Conservation (phyloP, 1,140 invertebrate genomes). For the Magallana gigas region DNA sequence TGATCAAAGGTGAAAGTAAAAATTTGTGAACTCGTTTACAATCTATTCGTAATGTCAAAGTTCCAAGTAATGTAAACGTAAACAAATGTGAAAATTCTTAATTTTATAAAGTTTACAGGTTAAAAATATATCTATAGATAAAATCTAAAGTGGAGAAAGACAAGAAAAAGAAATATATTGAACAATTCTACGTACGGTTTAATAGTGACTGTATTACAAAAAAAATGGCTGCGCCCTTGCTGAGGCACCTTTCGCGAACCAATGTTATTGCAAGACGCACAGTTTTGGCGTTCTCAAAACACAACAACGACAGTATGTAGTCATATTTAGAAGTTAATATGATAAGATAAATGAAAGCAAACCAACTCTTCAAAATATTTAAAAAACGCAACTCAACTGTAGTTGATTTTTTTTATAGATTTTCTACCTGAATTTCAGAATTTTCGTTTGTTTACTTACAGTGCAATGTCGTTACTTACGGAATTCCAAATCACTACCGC, state of each 20-base stretch:
- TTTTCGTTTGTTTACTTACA: background rate
- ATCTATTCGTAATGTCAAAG: background rate
- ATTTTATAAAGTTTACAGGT: background rate
- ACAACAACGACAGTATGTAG: background rate
- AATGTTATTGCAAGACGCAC: background rate
- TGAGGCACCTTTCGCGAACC: background rate
- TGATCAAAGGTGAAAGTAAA: background rate
- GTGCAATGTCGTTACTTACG: conserved; percentile 24
- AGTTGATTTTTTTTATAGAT: background rate
- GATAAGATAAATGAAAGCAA: no score
- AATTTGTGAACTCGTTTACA: background rate
- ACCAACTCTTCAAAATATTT: no score
- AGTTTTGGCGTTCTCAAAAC: background rate
- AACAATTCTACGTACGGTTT: background rate
- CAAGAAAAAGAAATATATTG: background rate
- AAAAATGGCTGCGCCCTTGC: conserved; percentile 30
- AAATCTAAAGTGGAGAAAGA: background rate
- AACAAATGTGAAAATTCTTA: background rate
- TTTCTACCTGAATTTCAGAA: background rate
- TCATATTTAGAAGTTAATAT: background rate
- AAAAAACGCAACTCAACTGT: background rate
- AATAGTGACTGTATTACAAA: background rate
- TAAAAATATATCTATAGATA: background rate
- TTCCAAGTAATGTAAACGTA: no score
- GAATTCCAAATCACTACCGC: background rate